Conservation (phyloP, 2,888 invertebrate genomes). For the Osedax frankpressi region DNA sequence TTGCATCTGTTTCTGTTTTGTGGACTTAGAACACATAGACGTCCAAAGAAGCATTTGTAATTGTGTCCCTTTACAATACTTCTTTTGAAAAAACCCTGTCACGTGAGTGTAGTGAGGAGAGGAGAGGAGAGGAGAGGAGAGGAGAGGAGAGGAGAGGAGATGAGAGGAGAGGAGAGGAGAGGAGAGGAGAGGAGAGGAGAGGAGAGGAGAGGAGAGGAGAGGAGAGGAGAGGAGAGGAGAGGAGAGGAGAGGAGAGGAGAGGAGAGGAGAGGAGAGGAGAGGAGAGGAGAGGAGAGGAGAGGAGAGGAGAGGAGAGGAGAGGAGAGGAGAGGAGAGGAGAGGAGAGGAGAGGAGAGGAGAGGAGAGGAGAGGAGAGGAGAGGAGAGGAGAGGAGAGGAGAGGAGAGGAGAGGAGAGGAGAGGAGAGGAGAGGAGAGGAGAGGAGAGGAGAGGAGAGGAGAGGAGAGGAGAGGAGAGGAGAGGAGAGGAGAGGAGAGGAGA, state of each 20-base stretch:
- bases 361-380: background rate
- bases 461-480: background rate
- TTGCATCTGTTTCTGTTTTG: conserved; percentile 43
- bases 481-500: background rate
- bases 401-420: background rate
- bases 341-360: background rate
- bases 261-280: background rate
- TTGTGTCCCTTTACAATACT: conserved; percentile 37
- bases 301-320: background rate
- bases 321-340: background rate
- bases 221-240: background rate
- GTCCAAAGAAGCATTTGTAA: conserved; percentile 42
- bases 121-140: background rate
- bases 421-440: background rate
- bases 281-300: background rate
- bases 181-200: background rate
- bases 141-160: background rate
- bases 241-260: background rate
- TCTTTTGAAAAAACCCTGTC: conserved; percentile 43
- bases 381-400: background rate
- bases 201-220: background rate
- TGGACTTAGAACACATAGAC: conserved; percentile 37
- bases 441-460: background rate
- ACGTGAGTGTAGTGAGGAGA: background rate
- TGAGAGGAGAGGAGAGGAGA: background rate